A percentile compares a stretch with the other conserved stretches of the same genome.
Conservation (phyloP, 1,140 invertebrate species). For the Pectinophora gossypiella region DNA sequence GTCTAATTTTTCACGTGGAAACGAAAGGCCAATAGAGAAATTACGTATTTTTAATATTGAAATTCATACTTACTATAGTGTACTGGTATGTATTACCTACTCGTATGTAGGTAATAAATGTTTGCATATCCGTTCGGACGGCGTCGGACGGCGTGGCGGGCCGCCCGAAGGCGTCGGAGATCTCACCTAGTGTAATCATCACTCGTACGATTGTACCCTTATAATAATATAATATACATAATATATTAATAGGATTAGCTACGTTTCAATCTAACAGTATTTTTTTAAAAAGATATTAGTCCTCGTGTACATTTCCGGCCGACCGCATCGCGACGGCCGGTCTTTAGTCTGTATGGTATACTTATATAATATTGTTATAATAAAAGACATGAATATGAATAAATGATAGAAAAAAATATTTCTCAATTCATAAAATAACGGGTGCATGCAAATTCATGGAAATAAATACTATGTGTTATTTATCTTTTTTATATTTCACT, state of each 20-base stretch:
- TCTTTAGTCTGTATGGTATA: constrained; percentile 67
- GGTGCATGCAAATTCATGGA: constrained; percentile 71
- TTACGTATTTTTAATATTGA: constrained; percentile 74
- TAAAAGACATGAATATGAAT: constrained; percentile 69
- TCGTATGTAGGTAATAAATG: constrained; percentile 53
- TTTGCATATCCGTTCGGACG: constrained; percentile 70
- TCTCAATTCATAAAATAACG: constrained; percentile 71
- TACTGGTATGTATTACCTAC: constrained; percentile 58
- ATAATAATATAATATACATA: constrained; percentile 68
- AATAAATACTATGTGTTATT: constrained; percentile 71
- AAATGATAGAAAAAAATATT: constrained; percentile 71
- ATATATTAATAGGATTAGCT: constrained; percentile 69
- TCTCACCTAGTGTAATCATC: constrained; percentile 72
- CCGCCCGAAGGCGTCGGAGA: constrained; percentile 63
- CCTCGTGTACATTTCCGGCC: constrained; percentile 67
- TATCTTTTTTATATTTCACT: constrained; percentile 74
- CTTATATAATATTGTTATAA: constrained; percentile 66
- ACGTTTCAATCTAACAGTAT: constrained; percentile 75
- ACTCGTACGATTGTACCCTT: constrained; percentile 66
- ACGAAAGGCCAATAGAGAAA: constrained; percentile 71
- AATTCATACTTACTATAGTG: constrained; percentile 67
- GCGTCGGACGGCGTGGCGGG: constrained; percentile 58
- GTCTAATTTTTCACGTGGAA: constrained; percentile 71
- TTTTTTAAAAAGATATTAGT: constrained; percentile 76
- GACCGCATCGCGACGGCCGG: constrained; percentile 48